Evolutionary conservation across 2,113 vertebrate species (phyloP).

Genomic region (Chaetura pelagica): DNA sequence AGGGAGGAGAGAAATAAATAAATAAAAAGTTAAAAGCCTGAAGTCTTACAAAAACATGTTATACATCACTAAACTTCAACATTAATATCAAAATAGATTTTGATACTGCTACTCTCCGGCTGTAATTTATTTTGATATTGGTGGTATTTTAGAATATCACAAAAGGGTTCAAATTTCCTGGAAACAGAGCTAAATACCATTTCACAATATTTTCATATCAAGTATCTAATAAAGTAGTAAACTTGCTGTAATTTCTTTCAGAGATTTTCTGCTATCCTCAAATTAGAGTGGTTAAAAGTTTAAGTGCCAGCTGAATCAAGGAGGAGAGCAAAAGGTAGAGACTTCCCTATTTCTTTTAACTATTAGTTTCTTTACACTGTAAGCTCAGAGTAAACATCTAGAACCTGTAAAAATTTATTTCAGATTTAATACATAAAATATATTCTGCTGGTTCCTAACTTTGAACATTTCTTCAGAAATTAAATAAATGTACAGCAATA

Average conservation of each 20-base stretch:
- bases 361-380: neutral
- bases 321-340: neutral
- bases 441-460: neutral
- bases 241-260: neutral
- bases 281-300: neutral
- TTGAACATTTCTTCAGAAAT: neutral
- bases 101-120: neutral
- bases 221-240: neutral
- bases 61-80: neutral
- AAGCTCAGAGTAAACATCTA: neutral
- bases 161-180: neutral
- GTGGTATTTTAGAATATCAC: neutral
- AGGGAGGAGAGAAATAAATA: neutral
- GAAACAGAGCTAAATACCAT: neutral
- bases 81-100: neutral
- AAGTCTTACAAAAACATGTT: neutral
- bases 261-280: neutral
- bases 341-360: neutral
- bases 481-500: neutral
- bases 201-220: neutral
- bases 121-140: neutral
- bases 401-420: neutral
- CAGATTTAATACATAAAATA: neutral
- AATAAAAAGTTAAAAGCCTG: no score
- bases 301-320: neutral